These are phyloP conservation scores for Mesorhabditis spiculigera DNA, from an alignment of 2,888 invertebrate species.

Conservation along the genomic window DNA sequence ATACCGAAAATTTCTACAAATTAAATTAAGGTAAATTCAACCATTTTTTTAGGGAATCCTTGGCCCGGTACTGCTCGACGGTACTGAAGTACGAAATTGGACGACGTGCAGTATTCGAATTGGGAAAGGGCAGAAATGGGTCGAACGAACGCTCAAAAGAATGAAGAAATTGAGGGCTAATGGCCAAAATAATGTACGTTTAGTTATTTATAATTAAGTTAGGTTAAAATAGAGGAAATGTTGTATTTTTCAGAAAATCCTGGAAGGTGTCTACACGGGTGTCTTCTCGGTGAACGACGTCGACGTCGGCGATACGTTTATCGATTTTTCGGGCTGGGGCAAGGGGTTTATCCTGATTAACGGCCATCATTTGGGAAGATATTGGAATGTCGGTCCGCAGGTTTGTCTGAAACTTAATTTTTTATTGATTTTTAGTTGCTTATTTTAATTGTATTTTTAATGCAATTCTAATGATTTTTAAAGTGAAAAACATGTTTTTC, in stretches of 20 bases:
- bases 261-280: conserved; percentile 14
- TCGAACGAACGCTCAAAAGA: not conserved
- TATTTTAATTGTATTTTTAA: no score
- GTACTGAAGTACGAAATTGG: not conserved
- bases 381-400: conserved; percentile 65
- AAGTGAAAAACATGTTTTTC: no score
- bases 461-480: no score
- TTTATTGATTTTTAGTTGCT: not conserved
- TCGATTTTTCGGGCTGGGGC: conserved; percentile 45
- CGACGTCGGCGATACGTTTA: conserved; percentile 39
- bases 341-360: conserved; percentile 65
- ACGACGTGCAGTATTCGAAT: not conserved
- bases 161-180: conserved; percentile 1
- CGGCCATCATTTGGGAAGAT: conserved; percentile 65
- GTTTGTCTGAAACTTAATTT: conserved; percentile 7
- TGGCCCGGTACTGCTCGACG: not conserved
- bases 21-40: no score
- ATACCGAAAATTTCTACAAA: no score
- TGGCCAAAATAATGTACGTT: not conserved
- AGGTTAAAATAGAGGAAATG: not conserved
- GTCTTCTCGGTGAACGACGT: conserved; percentile 30
- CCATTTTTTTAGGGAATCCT: not conserved
- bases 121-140: not conserved
- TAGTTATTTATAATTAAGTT: not conserved
- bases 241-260: not conserved